Evolutionary conservation across 2,113 vertebrate genomes (phyloP).

Genomic region (Dermatemys mawii): DNA sequence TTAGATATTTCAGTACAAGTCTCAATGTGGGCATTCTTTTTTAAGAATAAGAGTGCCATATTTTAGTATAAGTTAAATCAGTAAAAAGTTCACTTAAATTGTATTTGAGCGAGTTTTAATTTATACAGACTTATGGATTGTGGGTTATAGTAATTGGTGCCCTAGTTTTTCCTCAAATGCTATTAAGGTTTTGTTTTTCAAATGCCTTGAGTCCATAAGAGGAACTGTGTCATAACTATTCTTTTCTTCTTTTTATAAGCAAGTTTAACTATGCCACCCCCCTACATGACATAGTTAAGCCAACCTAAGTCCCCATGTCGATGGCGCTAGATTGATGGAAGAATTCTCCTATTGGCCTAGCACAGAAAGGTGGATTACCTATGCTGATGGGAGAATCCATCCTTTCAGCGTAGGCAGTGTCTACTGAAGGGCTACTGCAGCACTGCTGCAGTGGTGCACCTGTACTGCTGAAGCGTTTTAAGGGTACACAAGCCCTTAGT

Average conservation of each 20-base stretch:
- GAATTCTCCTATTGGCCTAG: not conserved
- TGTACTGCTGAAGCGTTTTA: not conserved
- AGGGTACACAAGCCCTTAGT: not conserved
- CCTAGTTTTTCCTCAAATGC: not conserved
- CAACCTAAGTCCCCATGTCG: not conserved
- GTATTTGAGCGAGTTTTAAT: not conserved
- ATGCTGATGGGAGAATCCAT: not conserved
- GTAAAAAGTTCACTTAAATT: not conserved
- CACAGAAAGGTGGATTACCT: not conserved
- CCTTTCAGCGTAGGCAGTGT: not conserved
- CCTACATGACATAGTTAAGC: not conserved
- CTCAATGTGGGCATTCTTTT: not conserved
- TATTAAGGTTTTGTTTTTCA: not conserved
- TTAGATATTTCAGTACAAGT: not conserved
- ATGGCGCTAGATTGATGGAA: not conserved
- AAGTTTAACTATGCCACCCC: not conserved
- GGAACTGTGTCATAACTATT: not conserved
- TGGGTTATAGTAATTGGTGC: not conserved
- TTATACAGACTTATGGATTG: not conserved
- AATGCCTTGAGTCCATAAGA: not conserved
- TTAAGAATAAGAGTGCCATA: not conserved
- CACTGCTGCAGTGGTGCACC: too few species aligned
- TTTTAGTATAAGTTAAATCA: not conserved
- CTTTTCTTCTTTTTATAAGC: not conserved
- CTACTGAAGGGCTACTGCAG: not conserved